phyloP scores from a whole-genome alignment of 2,888 invertebrate genomes.

The Ormia ochracea region DNA sequence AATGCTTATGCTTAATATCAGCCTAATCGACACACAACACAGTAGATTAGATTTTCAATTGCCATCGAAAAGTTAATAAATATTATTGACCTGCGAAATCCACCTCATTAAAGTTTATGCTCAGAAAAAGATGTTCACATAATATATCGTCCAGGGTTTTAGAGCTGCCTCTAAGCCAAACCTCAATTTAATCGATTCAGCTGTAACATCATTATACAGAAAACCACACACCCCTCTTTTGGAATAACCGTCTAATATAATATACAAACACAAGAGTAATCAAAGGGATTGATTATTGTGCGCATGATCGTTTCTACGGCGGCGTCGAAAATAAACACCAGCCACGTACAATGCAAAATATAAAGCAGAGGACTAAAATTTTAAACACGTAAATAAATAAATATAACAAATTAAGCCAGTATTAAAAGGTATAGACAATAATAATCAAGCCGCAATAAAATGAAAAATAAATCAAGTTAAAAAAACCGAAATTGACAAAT shows the following conservation, averaged over 20 bases:
- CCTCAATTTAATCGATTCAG: conserved; percentile 1
- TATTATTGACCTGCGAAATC: conserved; percentile 3
- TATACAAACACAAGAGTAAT: conserved; percentile 33
- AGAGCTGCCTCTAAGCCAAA: neutral
- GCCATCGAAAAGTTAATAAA: conserved; percentile 26
- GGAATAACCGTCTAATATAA: conserved; percentile 13
- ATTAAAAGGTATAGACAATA: conserved; percentile 38
- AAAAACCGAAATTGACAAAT: conserved; percentile 3
- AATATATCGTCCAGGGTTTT: neutral
- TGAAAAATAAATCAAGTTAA: conserved; percentile 19
- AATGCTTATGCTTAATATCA: neutral
- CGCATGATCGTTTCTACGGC: conserved; percentile 1
- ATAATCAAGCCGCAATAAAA: conserved; percentile 31
- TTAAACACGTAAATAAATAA: neutral
- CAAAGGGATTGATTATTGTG: conserved; percentile 35
- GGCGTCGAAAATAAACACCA: neutral
- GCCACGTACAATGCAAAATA: neutral
- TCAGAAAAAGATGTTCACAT: neutral
- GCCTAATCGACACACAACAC: neutral
- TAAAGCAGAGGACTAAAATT: neutral
- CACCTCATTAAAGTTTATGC: neutral
- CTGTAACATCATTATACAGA: conserved; percentile 18
- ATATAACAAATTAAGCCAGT: conserved; percentile 39
- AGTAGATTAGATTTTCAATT: conserved; percentile 29
- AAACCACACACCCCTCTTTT: neutral